Percentiles rank a stretch among this genome's conserved stretches.
These are phyloP conservation scores for Melanotaenia nigrans DNA, from an alignment of 2,797 vertebrate genomes.

Conservation along the genomic window DNA sequence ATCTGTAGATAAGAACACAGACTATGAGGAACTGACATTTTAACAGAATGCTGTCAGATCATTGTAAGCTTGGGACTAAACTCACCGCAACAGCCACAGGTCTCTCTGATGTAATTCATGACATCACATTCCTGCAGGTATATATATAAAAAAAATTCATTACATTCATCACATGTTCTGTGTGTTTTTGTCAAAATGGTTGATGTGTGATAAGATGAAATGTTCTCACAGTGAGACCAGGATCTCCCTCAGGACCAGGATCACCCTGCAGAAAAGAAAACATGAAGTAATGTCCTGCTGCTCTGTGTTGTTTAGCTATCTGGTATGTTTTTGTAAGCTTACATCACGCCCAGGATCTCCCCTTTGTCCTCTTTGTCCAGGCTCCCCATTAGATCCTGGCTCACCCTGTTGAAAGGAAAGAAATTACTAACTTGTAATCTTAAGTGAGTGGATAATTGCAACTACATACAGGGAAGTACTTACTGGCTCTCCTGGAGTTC, in stretches of 20 bases:
- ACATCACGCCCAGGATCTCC: slow-evolving; percentile 74
- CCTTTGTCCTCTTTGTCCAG: slow-evolving; percentile 73
- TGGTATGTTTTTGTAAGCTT: slow-evolving; percentile 37
- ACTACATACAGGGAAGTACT: slow-evolving; percentile 22
- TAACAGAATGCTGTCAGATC: not conserved
- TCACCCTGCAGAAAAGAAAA: slow-evolving; percentile 83
- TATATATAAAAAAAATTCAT: slow-evolving; percentile 5
- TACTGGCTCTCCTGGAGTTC: slow-evolving; percentile 85
- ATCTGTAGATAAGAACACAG: slow-evolving; percentile 78
- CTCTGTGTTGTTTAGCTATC: not conserved
- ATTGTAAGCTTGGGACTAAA: slow-evolving; percentile 14
- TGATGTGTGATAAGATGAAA: slow-evolving; percentile 7
- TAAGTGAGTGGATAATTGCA: not conserved
- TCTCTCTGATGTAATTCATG: slow-evolving; percentile 97
- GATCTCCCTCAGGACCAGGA: slow-evolving; percentile 90
- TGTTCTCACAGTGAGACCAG: slow-evolving; percentile 92
- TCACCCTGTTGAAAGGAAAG: slow-evolving; percentile 75
- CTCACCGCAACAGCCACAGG: slow-evolving; percentile 96
- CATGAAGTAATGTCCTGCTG: slow-evolving; percentile 10
- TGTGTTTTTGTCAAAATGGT: slow-evolving; percentile 3
- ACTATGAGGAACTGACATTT: not conserved
- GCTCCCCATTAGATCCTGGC: slow-evolving; percentile 77
- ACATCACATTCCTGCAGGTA: slow-evolving; percentile 92
- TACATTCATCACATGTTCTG: not conserved
- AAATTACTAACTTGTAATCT: not conserved